Evolutionary conservation across 2,797 vertebrate species (phyloP).

Genomic region (Danio albolineatus): DNA sequence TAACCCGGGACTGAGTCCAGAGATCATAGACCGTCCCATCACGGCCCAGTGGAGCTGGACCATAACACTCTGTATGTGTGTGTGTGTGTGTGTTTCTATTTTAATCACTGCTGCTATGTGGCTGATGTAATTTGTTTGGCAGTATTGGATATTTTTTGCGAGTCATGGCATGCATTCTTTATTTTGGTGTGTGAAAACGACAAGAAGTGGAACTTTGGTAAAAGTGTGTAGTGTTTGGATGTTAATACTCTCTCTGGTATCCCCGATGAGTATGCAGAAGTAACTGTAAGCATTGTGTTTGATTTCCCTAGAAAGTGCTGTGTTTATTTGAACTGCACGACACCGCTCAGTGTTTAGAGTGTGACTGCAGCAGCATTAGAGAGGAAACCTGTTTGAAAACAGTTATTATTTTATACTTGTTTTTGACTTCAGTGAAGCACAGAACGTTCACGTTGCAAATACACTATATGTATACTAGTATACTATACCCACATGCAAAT

Average conservation of each 20-base stretch:
- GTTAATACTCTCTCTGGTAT: neutral
- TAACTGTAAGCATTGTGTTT: neutral
- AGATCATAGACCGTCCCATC: conserved; percentile 71
- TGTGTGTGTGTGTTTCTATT: conserved; percentile 52
- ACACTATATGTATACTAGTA: too few species aligned
- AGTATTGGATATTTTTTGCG: conserved; percentile 36
- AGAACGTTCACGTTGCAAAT: too few species aligned
- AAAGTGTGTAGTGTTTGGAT: neutral
- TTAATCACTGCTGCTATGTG: conserved; percentile 52
- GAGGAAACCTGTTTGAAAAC: neutral
- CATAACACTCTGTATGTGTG: conserved; percentile 50
- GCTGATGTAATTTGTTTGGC: conserved; percentile 56
- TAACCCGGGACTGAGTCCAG: conserved; percentile 80
- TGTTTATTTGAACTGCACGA: neutral
- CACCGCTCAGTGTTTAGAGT: neutral
- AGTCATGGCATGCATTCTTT: conserved; percentile 12
- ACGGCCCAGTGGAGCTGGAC: conserved; percentile 76
- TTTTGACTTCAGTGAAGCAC: neutral
- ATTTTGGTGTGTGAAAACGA: neutral
- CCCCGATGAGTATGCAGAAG: neutral
- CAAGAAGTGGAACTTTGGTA: neutral
- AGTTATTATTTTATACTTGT: too few species aligned
- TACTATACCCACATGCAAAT: too few species aligned
- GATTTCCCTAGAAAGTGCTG: conserved; percentile 21
- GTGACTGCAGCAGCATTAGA: neutral